These are phyloP conservation scores for Drosophila kanekoi DNA, from an alignment of 2,888 invertebrate species.

Conservation along the genomic window DNA sequence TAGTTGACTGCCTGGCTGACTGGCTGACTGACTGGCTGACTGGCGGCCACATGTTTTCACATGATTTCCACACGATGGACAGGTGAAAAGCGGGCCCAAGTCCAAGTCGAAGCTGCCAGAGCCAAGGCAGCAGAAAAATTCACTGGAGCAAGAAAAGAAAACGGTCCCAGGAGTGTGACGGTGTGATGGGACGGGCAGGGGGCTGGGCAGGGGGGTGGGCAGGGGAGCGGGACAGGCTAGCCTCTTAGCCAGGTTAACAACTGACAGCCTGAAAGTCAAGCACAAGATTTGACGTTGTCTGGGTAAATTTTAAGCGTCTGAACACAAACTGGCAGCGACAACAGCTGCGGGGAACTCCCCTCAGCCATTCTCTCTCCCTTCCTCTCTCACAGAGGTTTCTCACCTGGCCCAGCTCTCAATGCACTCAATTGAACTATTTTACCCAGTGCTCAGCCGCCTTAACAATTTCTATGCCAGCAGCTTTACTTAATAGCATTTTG, in stretches of 20 bases:
- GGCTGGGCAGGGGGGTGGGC: neutral
- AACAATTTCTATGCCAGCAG: constrained; percentile 23
- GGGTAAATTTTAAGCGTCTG: constrained; percentile 65
- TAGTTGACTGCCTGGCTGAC: constrained; percentile 11
- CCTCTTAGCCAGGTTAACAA: constrained; percentile 53
- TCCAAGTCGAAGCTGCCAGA: constrained; percentile 49
- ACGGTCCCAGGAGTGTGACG: constrained; percentile 35
- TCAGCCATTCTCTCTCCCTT: neutral
- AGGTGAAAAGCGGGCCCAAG: constrained; percentile 75
- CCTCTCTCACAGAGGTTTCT: neutral
- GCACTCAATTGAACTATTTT: constrained; percentile 50
- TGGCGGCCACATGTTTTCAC: constrained; percentile 80
- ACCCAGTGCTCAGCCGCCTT: constrained; percentile 34
- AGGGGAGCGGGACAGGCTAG: constrained; percentile 1
- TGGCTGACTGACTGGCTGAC: constrained; percentile 56
- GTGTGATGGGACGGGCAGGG: neutral
- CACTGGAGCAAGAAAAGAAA: constrained; percentile 77
- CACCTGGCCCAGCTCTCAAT: constrained; percentile 2
- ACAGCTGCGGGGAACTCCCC: constrained; percentile 49
- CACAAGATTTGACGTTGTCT: constrained; percentile 72
- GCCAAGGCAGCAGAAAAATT: constrained; percentile 61
- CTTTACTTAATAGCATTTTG: constrained; percentile 53
- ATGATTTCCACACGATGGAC: constrained; percentile 80
- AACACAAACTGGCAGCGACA: constrained; percentile 46
- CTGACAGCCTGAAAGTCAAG: constrained; percentile 66